Evolutionary conservation across 2,888 invertebrate species (phyloP), one percentile per base, ranked within the genome.

Genomic region (Tetragnatha montana): DNA sequence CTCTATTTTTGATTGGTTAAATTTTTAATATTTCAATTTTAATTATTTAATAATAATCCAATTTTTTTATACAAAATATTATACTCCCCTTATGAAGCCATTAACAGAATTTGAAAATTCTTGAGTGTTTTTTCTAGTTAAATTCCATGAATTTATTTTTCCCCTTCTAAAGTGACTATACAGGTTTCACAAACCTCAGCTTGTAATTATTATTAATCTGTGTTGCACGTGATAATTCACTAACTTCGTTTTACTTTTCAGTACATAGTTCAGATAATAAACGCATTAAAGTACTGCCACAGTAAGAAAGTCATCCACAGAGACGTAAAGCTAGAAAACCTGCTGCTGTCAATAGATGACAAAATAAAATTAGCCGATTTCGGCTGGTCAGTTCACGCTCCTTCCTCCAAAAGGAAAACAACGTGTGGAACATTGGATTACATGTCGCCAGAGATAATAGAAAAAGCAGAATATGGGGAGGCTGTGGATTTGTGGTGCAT

Each of bases 381-480:
- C 94, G 99, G 99, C 17, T 99, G 99, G 99, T 98, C 98, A 0
- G 98, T 99, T 0, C 98, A 99, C 94, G 97, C 98, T 0, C 98
- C 98, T 10, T 92, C 92, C n/a, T 93, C 93, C 21, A 92, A 68
- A 93, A 95, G 98, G 78, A 96, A 96, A 92, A 99, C 99, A 7
- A 93, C 99, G 88, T 99, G 99, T 93, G 98, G 99, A 7, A 99
- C 99, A 0, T 94, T 98, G 91, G 99, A 99, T 94, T 99, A 99
- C 93, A 94, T 99, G 81, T 97, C 98, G 14, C 99, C 98, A 0
- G 99, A 99, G 94, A 99, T 99, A 98, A 95, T 98, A 8, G 95
- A 95, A 92, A 97, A 97, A 0, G 95, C 96, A 92, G 95, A 96
- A 0, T 98, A 99, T 93, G 97, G 96, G 92, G 96, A 97, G 92